phyloP scores from a whole-genome alignment of 2,888 invertebrate species.

The Idaea straminata region DNA sequence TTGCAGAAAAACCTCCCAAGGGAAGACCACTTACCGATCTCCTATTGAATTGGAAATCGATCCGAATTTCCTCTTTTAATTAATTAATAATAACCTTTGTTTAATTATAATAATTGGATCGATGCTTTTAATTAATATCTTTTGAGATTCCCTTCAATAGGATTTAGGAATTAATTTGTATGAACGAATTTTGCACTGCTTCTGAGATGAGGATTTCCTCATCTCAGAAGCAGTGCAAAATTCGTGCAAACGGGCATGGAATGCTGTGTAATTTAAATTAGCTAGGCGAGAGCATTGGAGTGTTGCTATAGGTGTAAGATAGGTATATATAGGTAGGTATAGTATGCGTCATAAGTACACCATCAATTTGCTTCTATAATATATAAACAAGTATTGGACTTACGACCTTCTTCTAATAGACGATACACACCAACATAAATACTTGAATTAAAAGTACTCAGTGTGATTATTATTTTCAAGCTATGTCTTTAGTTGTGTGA shows the following conservation, averaged over 20 bases:
- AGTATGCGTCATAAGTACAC: too few species aligned
- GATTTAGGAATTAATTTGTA: neutral
- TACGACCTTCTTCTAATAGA: too few species aligned
- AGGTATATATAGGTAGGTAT: too few species aligned
- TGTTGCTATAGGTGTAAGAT: too few species aligned
- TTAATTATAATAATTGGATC: slow-evolving; percentile 21
- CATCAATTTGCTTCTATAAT: too few species aligned
- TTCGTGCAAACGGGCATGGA: neutral
- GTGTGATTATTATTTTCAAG: too few species aligned
- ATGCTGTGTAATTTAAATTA: neutral
- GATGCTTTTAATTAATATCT: neutral
- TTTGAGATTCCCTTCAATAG: neutral
- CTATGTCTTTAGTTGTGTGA: too few species aligned
- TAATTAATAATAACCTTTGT: slow-evolving; percentile 22
- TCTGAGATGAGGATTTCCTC: neutral
- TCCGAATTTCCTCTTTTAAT: slow-evolving; percentile 11
- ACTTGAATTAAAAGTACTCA: too few species aligned
- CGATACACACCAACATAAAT: too few species aligned
- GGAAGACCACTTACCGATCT: slow-evolving; percentile 12
- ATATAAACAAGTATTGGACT: too few species aligned
- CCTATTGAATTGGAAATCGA: slow-evolving; percentile 23
- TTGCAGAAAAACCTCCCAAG: slow-evolving; percentile 18
- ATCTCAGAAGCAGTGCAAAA: too few species aligned
- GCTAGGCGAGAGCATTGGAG: neutral
- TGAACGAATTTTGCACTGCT: neutral